phyloP scores from a whole-genome alignment of 2,113 vertebrate species.

The Probosciger aterrimus region DNA sequence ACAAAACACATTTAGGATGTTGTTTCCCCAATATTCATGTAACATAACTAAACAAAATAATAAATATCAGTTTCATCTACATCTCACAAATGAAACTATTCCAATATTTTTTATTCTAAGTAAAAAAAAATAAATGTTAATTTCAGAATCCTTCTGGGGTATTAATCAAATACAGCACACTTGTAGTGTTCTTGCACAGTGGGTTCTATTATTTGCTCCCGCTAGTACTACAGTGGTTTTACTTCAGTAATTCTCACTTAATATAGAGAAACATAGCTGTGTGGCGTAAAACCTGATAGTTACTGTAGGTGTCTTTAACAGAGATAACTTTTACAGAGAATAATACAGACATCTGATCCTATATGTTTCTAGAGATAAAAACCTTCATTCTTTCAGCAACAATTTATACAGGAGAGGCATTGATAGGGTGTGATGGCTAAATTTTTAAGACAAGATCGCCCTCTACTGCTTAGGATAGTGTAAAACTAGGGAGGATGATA shows the following conservation, averaged over 20 bases:
- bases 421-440: background rate
- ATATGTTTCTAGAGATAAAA: background rate
- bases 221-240: background rate
- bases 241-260: constrained; percentile 15
- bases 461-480: constrained; percentile 5
- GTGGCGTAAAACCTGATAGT: constrained; percentile 18
- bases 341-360: constrained; percentile 39
- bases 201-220: background rate
- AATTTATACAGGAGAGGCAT: background rate
- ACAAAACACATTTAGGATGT: background rate
- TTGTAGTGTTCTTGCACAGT: background rate
- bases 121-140: accelerated
- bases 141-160: background rate
- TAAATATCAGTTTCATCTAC: background rate
- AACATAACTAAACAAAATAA: background rate
- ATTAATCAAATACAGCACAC: background rate
- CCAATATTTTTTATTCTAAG: background rate
- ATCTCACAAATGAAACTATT: background rate
- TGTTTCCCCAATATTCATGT: background rate
- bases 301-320: background rate
- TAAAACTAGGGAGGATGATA: background rate
- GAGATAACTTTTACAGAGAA: constrained; percentile 50
- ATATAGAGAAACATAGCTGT: background rate
- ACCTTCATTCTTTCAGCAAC: background rate
- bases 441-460: constrained; percentile 58